Conservation (phyloP, 2,888 invertebrate species). For the Anaspis maculata region DNA sequence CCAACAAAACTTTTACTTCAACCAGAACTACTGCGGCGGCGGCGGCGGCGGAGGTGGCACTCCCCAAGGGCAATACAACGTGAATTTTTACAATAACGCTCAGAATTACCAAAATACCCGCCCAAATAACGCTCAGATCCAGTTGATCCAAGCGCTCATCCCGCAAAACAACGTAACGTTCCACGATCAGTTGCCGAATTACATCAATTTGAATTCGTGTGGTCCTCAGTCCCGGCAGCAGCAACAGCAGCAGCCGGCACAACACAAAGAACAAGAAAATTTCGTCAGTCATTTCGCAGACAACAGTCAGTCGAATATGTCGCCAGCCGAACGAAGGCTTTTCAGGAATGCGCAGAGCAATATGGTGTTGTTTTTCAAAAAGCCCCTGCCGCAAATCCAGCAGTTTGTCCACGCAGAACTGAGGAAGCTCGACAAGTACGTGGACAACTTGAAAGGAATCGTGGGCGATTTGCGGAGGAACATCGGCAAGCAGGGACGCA, state of each 20-base stretch:
- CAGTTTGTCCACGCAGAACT: slow-evolving; percentile 3
- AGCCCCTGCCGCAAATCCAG: background rate
- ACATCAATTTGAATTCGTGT: slow-evolving; percentile 2
- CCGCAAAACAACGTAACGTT: slow-evolving; percentile 1
- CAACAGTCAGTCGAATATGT: too few relatives aligned
- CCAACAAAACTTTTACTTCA: too few relatives aligned
- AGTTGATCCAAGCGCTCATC: background rate
- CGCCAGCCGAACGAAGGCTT: background rate
- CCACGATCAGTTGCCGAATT: slow-evolving; percentile 4
- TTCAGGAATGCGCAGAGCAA: background rate
- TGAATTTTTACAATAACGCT: too few relatives aligned
- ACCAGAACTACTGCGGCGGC: too few relatives aligned
- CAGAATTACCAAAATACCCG: too few relatives aligned
- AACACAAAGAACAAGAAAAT: too few relatives aligned
- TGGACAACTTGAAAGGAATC: background rate
- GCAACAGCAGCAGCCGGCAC: too few relatives aligned
- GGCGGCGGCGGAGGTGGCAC: too few relatives aligned
- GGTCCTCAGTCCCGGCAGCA: too few relatives aligned
- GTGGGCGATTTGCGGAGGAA: slow-evolving; percentile 6
- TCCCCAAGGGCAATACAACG: too few relatives aligned
- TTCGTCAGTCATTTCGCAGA: too few relatives aligned
- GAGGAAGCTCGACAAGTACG: slow-evolving; percentile 1
- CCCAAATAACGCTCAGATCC: too few relatives aligned
- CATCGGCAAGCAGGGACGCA: background rate
- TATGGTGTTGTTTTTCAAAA: slow-evolving; percentile 3